Conservation (phyloP, 2,888 invertebrate species). For the Heliconius hortense region DNA sequence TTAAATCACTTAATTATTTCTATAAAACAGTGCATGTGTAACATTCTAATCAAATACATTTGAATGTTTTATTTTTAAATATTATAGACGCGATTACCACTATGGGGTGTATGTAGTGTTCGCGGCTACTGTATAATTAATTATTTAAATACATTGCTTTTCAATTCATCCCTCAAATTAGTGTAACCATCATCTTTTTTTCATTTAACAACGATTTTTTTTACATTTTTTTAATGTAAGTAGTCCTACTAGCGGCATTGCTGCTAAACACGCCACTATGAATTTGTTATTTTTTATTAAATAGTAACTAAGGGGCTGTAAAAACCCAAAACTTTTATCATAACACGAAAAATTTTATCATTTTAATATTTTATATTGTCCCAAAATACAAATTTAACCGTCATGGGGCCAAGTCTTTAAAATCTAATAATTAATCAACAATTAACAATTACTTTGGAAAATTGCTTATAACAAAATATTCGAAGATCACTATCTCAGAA, state of each 20-base stretch:
- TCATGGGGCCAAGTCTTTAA: constrained; percentile 70
- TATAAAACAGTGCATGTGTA: constrained; percentile 48
- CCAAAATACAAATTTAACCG: constrained; percentile 67
- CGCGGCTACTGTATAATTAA: neutral
- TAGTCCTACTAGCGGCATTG: constrained; percentile 48
- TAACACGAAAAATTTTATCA: constrained; percentile 63
- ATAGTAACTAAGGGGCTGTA: constrained; percentile 64
- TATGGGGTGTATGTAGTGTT: neutral
- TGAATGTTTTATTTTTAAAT: constrained; percentile 1
- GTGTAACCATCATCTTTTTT: constrained; percentile 49
- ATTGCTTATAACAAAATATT: constrained; percentile 36
- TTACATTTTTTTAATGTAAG: constrained; percentile 47
- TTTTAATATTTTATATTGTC: constrained; percentile 66
- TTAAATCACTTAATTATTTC: constrained; percentile 25
- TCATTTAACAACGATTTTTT: constrained; percentile 54
- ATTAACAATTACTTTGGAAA: constrained; percentile 59
- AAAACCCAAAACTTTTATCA: constrained; percentile 67
- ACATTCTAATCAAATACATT: constrained; percentile 21
- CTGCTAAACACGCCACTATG: constrained; percentile 49
- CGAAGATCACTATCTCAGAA: constrained; percentile 31
- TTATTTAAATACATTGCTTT: constrained; percentile 38
- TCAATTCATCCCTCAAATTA: constrained; percentile 50
- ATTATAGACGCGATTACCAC: neutral
- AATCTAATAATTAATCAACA: constrained; percentile 70
- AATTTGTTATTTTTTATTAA: constrained; percentile 44